These are phyloP conservation scores for Forficula auricularia DNA, from an alignment of 1,140 invertebrate species.

Conservation along the genomic window DNA sequence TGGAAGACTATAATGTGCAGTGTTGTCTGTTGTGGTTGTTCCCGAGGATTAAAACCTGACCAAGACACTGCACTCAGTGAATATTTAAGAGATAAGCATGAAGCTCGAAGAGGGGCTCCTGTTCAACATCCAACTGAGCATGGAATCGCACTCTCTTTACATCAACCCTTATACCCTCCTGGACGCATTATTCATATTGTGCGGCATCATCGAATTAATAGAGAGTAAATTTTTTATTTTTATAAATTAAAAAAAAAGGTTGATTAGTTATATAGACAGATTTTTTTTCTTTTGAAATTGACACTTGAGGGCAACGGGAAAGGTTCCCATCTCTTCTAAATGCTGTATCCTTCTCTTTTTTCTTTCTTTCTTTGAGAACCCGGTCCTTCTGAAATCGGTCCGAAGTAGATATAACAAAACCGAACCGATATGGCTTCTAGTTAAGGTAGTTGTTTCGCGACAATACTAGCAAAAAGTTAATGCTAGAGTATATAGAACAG, in stretches of 20 bases:
- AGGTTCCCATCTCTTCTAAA: too few relatives aligned
- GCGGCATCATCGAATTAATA: slow-evolving; percentile 64
- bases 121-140: slow-evolving; percentile 42
- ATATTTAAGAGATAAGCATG: slow-evolving; percentile 40
- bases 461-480: too few relatives aligned
- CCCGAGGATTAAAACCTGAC: slow-evolving; percentile 35
- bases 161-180: slow-evolving; percentile 71
- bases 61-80: slow-evolving; percentile 39
- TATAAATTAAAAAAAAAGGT: background rate
- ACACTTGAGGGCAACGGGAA: too few relatives aligned
- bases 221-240: slow-evolving; percentile 49
- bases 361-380: too few relatives aligned
- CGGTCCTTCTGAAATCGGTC: too few relatives aligned
- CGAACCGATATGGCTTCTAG: too few relatives aligned
- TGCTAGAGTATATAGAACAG: too few relatives aligned
- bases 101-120: slow-evolving; percentile 38
- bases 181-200: slow-evolving; percentile 81
- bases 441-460: too few relatives aligned
- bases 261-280: background rate
- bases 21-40: slow-evolving; percentile 59
- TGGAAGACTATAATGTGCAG: slow-evolving; percentile 79
- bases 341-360: too few relatives aligned
- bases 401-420: too few relatives aligned
- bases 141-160: slow-evolving; percentile 54
- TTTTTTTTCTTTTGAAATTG: slow-evolving; percentile 5